Conservation (phyloP, 2,113 vertebrate species). For the Alethe castanea region DNA sequence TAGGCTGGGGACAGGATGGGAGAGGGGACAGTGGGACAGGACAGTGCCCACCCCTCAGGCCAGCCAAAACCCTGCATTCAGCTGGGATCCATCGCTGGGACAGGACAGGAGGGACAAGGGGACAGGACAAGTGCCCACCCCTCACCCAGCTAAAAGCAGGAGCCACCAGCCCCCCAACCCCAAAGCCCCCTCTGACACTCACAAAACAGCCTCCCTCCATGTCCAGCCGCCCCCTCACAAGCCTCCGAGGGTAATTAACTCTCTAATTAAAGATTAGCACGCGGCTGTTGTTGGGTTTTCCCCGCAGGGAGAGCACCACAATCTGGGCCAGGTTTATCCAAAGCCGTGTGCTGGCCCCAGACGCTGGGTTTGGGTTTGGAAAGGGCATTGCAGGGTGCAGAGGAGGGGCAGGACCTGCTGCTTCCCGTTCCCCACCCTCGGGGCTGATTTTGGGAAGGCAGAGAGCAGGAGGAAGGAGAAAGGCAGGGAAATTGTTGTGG, state of each 20-base stretch:
- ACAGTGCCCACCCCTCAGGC: not conserved
- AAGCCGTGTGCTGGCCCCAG: rapidly evolving
- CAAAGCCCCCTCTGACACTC: not conserved
- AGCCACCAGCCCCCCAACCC: not conserved
- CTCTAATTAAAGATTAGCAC: constrained; percentile 32
- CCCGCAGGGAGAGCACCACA: not conserved
- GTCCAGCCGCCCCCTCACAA: not conserved
- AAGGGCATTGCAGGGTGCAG: not conserved
- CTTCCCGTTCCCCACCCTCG: not conserved
- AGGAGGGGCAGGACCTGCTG: rapidly evolving
- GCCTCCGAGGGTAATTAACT: constrained; percentile 2
- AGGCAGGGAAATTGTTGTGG: not conserved
- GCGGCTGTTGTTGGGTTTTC: not conserved
- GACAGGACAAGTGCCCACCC: not conserved
- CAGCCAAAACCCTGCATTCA: not conserved
- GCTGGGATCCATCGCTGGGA: not conserved
- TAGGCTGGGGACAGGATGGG: not conserved
- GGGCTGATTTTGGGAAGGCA: not conserved
- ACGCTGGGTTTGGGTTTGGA: not conserved
- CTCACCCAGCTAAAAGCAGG: not conserved
- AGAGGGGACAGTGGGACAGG: not conserved
- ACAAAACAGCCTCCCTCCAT: not conserved
- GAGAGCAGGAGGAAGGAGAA: not conserved
- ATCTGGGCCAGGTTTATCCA: not conserved
- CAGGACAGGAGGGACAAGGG: not conserved